Base-by-base conservation (phyloP, 2,797 vertebrate genomes). In the Enteromius trimaculatus region DNA sequence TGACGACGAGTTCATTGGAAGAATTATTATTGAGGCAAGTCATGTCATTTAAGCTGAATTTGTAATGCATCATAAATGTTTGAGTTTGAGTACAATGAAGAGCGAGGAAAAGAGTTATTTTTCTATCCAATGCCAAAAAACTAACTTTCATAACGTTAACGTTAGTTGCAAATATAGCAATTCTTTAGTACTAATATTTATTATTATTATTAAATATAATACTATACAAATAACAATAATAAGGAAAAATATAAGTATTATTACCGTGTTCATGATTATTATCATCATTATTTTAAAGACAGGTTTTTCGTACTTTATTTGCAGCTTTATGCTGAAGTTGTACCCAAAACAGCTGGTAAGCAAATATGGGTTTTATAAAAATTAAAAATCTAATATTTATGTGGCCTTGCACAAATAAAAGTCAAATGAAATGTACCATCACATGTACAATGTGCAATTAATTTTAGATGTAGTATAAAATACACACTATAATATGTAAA, bases 341-440 rank as follows among this genome's bases (percentile, higher is more conserved):
- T 99, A 74, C 97, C 97, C 70, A 99, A 97, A 92, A 99, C 98
- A 34, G 96, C 96, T 91, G 97, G 98, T 98, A 88, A 92, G 92
- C 62, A 8, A 51, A 69, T 39, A n/a, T 6, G 47, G 58, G 19
- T 44, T 71, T 51, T 5, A 37, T 82, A 11, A 6, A 64, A 10
- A 31, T 14, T 4, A 26, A 13, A 14, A 31, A 62, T 29, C 4
- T 29, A 26, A 74, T 51, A 74, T 21, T 3, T 13, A 51, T 51
- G 4, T 9, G 23, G 4, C 44, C 4, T 47, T 29, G 49, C 29
- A 53, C 21, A 53, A 68, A 19, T 19, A 0, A 74, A 10, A 49
- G 2, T 6, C 44, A 51, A 21, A 26, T 31, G 9, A 72, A 23
- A 70, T 17, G 14, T 16, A n/a, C 19, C 42, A 16, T 62, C 17